Conservation (phyloP, 2,888 invertebrate species). For the Sesia bembeciformis region DNA sequence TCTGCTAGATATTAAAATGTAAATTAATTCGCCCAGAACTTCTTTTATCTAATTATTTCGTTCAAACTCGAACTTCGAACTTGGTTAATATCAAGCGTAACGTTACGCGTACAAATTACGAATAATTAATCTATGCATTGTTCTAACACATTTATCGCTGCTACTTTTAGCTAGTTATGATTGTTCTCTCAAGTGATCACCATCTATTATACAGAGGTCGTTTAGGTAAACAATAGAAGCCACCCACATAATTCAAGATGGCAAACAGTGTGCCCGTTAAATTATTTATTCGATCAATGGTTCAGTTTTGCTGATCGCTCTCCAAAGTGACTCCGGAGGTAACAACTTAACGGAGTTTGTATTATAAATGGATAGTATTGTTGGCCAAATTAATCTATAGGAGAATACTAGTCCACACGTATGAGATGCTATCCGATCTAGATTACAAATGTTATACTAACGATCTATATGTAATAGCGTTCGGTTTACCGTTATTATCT, state of each 20-base stretch:
- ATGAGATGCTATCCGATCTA: conserved; percentile 26
- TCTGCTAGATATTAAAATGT: no score
- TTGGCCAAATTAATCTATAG: conserved; percentile 19
- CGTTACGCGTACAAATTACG: no score
- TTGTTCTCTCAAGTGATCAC: background rate
- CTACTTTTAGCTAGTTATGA: no score
- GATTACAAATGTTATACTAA: conserved; percentile 15
- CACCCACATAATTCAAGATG: conserved; percentile 20
- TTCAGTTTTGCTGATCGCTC: conserved; percentile 7
- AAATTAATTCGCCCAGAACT: no score
- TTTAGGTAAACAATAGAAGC: background rate
- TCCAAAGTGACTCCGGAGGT: conserved; percentile 16
- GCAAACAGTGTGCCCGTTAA: conserved; percentile 9
- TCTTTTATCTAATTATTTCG: no score
- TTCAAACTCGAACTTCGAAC: no score
- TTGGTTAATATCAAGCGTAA: no score
- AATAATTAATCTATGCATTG: background rate
- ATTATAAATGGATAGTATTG: conserved; percentile 36
- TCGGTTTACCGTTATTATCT: conserved; percentile 2
- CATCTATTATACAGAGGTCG: background rate
- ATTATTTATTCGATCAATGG: conserved; percentile 31
- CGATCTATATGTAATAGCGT: no score
- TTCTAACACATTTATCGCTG: background rate
- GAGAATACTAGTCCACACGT: conserved; percentile 37
- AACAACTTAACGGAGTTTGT: conserved; percentile 46